Conservation (phyloP, 2,113 vertebrate genomes). For the Bothrops jararaca region DNA sequence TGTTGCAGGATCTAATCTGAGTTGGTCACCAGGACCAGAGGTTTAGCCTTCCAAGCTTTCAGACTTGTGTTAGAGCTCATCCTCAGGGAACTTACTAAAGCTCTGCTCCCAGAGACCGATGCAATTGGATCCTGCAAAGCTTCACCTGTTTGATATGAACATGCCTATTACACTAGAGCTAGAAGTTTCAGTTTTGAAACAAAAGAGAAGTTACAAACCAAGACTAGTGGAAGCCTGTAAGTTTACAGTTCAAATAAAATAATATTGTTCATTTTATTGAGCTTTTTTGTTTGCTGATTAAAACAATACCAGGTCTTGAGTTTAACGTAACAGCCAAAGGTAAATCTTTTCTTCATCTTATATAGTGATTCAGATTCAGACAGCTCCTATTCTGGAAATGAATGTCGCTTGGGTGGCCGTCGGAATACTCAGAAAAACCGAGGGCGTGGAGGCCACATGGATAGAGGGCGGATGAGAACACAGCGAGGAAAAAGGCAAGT, state of each 20-base stretch:
- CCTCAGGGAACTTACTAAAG: background rate
- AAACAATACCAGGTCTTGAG: background rate
- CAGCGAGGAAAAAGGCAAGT: slow-evolving; percentile 66
- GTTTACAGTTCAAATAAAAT: background rate
- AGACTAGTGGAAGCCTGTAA: background rate
- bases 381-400: slow-evolving; percentile 64
- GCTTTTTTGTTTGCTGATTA: background rate
- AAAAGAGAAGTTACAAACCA: background rate
- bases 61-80: background rate
- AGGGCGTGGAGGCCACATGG: slow-evolving; percentile 66
- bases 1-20: background rate
- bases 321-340: background rate
- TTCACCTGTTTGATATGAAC: background rate
- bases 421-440: slow-evolving; percentile 60
- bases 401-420: slow-evolving; percentile 57
- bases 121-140: background rate
- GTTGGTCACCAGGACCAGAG: background rate
- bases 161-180: background rate
- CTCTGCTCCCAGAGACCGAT: background rate
- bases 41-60: background rate
- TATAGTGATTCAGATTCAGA: slow-evolving; percentile 66
- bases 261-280: background rate
- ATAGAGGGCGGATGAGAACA: slow-evolving; percentile 67
- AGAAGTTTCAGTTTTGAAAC: background rate
- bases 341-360: background rate